Evolutionary conservation across 1,140 invertebrate genomes (phyloP).

Genomic region (Melitaea cinxia): DNA sequence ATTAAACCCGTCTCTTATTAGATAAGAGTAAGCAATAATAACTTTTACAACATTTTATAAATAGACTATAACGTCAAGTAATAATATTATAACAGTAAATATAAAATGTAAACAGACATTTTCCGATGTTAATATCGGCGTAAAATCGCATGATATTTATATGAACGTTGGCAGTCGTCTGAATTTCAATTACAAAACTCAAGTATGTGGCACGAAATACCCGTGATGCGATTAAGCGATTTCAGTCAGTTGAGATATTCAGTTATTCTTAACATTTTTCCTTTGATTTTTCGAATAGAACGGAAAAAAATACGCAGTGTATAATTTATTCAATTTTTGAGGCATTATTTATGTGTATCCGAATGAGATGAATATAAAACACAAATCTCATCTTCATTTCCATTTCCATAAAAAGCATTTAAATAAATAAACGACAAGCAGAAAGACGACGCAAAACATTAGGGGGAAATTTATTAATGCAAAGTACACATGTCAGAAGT

Average conservation of each 20-base stretch:
- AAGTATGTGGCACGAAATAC: conserved; percentile 4
- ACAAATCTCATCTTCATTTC: too few species aligned
- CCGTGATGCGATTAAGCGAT: conserved; percentile 15
- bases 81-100: not conserved
- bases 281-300: not conserved
- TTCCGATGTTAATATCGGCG: conserved; percentile 7
- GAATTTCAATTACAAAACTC: conserved; percentile 5
- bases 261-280: not conserved
- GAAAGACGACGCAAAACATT: too few species aligned
- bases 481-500: too few species aligned
- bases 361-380: not conserved
- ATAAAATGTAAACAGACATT: not conserved
- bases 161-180: conserved; percentile 10
- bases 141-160: not conserved
- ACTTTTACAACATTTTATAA: too few species aligned
- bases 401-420: too few species aligned
- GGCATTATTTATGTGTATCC: not conserved
- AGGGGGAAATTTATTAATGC: too few species aligned
- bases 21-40: too few species aligned
- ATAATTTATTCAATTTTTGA: not conserved
- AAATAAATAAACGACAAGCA: too few species aligned
- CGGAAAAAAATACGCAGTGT: not conserved
- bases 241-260: not conserved
- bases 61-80: not conserved
- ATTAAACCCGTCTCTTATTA: too few species aligned